These are phyloP conservation scores for Willowsia nigromaculata DNA, from an alignment of 2,888 invertebrate genomes.

Conservation along the genomic window DNA sequence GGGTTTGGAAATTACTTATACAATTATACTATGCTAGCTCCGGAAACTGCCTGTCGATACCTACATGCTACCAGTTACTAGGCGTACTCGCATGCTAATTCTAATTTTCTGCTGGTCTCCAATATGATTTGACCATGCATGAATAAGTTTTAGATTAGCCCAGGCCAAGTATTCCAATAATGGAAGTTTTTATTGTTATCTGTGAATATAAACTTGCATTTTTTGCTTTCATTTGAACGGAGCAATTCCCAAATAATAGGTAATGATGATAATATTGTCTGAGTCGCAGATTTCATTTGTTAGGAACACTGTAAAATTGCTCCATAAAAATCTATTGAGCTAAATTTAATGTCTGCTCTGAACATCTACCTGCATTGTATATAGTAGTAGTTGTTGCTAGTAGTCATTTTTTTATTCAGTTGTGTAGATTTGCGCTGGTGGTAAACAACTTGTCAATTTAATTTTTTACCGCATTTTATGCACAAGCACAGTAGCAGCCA, in stretches of 20 bases:
- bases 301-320: not conserved
- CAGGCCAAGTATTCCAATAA: not conserved
- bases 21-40: conserved; percentile 60
- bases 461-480: conserved; percentile 13
- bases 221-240: not conserved
- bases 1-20: conserved; percentile 30
- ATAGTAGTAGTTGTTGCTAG: not conserved
- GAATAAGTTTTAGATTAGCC: conserved; percentile 52
- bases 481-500: not conserved
- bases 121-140: not conserved
- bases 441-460: conserved; percentile 29
- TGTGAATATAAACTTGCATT: not conserved
- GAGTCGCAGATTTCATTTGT: conserved; percentile 26
- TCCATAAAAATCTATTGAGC: not conserved
- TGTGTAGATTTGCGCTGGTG: not conserved
- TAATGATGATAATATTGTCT: conserved; percentile 20
- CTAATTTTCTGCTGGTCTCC: not conserved
- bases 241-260: conserved; percentile 18
- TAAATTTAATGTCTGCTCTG: not conserved
- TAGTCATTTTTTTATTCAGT: not conserved
- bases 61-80: not conserved
- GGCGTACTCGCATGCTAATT: not conserved
- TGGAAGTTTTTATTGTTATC: not conserved
- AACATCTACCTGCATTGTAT: not conserved
- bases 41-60: conserved; percentile 14